Evolutionary conservation across 1,140 invertebrate genomes (phyloP).

Genomic region (Armadillidium nasatum): DNA sequence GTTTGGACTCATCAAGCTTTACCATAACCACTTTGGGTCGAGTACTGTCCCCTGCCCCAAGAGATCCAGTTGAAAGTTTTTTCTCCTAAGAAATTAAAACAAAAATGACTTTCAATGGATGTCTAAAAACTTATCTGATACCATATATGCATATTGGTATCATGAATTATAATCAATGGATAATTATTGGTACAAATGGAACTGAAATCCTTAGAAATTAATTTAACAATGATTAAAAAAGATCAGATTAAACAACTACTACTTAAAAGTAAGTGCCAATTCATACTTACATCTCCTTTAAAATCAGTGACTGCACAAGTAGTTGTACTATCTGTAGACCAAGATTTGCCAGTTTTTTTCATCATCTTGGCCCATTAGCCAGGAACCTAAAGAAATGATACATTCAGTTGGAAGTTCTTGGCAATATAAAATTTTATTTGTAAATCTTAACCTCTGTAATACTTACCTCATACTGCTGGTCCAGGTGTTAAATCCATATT

Average conservation of each 20-base stretch:
- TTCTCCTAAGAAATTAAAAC: constrained; percentile 61
- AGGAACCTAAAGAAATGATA: constrained; percentile 26
- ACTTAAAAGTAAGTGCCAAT: no score
- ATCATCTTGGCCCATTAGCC: constrained; percentile 36
- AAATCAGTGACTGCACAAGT: constrained; percentile 32
- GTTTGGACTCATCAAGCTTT: constrained; percentile 89
- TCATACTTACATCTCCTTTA: constrained; percentile 38
- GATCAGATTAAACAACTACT: no score
- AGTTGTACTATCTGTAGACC: constrained; percentile 36
- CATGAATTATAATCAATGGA: background rate
- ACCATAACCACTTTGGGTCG: constrained; percentile 86
- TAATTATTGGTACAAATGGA: background rate
- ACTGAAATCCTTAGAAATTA: no score
- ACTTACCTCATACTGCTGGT: no score
- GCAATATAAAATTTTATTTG: no score
- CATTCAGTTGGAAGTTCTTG: background rate
- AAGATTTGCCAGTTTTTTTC: constrained; percentile 33
- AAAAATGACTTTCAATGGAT: background rate
- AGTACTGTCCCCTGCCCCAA: constrained; percentile 60
- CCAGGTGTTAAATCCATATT: no score
- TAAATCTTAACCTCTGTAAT: no score
- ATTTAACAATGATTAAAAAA: no score
- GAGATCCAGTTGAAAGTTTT: constrained; percentile 69
- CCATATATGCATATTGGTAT: background rate
- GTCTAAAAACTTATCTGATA: background rate